Conservation (phyloP, 2,113 vertebrate species). For the Carollia perspicillata region DNA sequence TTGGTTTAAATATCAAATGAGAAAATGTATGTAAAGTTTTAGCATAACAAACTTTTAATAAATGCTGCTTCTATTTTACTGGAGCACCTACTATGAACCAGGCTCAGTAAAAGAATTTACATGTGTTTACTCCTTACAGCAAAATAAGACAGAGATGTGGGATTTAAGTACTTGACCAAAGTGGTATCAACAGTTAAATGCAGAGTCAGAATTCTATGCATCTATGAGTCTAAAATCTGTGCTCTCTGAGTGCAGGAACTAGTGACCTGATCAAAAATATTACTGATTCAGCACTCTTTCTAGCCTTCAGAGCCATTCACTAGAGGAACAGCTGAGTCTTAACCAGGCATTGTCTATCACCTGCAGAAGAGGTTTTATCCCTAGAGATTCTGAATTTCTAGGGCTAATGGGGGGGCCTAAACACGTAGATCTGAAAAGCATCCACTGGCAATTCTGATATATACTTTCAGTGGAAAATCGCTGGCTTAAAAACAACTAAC, state of each 20-base stretch:
- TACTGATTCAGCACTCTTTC: not conserved
- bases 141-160: not conserved
- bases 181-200: not conserved
- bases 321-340: not conserved
- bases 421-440: not conserved
- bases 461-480: not conserved
- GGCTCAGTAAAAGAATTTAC: not conserved
- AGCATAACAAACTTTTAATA: not conserved
- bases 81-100: not conserved
- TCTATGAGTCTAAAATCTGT: not conserved
- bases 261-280: not conserved
- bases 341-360: not conserved
- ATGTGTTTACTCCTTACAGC: not conserved
- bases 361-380: not conserved
- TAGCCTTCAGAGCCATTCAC: not conserved
- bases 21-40: not conserved
- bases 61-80: not conserved
- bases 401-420: not conserved
- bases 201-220: not conserved
- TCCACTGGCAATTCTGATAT: not conserved
- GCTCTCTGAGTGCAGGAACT: not conserved
- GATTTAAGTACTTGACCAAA: not conserved
- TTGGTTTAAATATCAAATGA: not conserved
- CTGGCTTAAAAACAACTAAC: not conserved
- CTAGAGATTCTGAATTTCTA: not conserved